Evolutionary conservation across 2,888 invertebrate species (phyloP), one percentile per base, ranked within the genome.

Genomic region (Sthenelais limicola): DNA sequence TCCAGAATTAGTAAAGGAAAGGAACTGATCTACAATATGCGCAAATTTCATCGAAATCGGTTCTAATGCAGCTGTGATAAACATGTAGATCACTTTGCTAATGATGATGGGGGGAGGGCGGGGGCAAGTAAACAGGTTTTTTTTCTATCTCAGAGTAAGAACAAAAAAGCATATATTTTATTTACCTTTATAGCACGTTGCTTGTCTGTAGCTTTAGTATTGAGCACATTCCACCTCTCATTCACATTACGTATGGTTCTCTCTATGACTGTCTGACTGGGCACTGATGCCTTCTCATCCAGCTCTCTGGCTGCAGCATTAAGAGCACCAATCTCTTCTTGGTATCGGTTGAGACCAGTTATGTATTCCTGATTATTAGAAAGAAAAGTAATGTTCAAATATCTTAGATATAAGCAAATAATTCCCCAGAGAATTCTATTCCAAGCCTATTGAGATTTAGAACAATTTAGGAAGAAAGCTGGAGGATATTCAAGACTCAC

Each of bases 251-350:
- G 75, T 70, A 82, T 70, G 18, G 78, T 67, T 28, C 78, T 74
- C 51, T 78, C 77, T 7, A 85, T 79, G 32, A 76, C 74, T 1
- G 74, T 62, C 21, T 80, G 78, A 72, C 82, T 82, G 52, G 75
- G 90, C 7, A 91, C 90, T 85, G 93, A 92, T 0, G 94, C 93
- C 80, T 92, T 91, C 72, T 89, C 88, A 74, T 90, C 89, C 49
- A 94, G 90, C 79, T 93, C 93, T 77, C 92, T 91, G 30, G 93
- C 93, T 78, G 94, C 92, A 89, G 95, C 94, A 88, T 94, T 92
- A 81, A 95, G 90, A 66, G 94, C 91, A 86, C 94, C 94, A 82
- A 96, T 89, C 86, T 94, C 93, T 84, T 92, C 91, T 88, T 94
- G 93, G 84, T 95, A 93, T 84, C 92, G 93, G 93, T 95, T 90